These are phyloP conservation scores for Gastrophryne carolinensis DNA, from an alignment of 2,797 vertebrate genomes.

Conservation along the genomic window DNA sequence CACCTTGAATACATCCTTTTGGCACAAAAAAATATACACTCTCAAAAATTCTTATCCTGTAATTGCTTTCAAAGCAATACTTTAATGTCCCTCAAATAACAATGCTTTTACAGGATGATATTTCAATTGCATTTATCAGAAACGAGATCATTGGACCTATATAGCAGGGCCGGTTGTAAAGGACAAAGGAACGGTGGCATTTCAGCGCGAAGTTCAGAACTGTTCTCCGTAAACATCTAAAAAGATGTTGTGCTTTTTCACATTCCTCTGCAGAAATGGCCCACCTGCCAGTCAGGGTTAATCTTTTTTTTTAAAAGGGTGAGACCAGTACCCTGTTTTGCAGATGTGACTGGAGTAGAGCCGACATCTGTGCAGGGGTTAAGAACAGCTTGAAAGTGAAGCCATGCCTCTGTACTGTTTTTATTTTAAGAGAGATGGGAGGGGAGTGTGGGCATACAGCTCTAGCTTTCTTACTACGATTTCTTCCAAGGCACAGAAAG, in stretches of 20 bases:
- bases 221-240: too few species aligned
- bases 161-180: too few species aligned
- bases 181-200: too few species aligned
- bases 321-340: background rate
- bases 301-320: background rate
- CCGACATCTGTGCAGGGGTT: slow-evolving; percentile 39
- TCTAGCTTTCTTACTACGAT: slow-evolving; percentile 37
- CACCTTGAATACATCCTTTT: too few species aligned
- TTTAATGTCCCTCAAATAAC: too few species aligned
- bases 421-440: slow-evolving; percentile 44
- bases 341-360: background rate
- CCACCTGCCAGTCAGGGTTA: slow-evolving; percentile 24
- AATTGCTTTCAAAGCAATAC: too few species aligned
- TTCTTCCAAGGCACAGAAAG: slow-evolving; percentile 55
- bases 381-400: slow-evolving; percentile 34
- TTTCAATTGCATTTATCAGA: too few species aligned
- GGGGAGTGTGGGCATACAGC: slow-evolving; percentile 37
- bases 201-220: too few species aligned
- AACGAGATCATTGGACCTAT: too few species aligned
- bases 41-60: too few species aligned
- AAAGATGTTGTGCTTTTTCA: background rate
- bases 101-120: too few species aligned
- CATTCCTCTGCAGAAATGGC: slow-evolving; percentile 6
- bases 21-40: too few species aligned
- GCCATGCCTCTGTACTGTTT: slow-evolving; percentile 40